phyloP scores from a whole-genome alignment of 2,888 invertebrate species.

The Drosophila anomalata region DNA sequence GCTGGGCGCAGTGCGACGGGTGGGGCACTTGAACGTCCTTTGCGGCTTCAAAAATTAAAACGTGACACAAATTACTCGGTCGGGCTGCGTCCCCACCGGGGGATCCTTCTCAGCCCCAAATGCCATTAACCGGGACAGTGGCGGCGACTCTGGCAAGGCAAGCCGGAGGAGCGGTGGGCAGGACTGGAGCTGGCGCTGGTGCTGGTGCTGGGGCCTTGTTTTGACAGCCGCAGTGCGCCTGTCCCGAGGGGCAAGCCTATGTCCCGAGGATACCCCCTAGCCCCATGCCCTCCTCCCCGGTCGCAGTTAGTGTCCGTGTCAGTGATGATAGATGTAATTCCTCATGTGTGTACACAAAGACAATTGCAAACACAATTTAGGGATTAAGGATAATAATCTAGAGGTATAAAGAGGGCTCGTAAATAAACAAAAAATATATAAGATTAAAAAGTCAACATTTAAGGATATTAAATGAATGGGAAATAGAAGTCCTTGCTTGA shows the following conservation, averaged over 20 bases:
- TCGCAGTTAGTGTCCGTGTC: constrained; percentile 25
- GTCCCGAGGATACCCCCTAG: background rate
- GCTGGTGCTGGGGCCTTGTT: constrained; percentile 10
- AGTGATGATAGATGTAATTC: constrained; percentile 38
- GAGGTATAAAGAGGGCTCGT: background rate
- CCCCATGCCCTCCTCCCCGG: background rate
- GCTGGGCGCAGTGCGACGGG: constrained; percentile 2
- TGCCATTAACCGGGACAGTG: constrained; percentile 59
- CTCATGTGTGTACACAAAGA: constrained; percentile 26
- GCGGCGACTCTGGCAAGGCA: constrained; percentile 1
- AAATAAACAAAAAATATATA: background rate
- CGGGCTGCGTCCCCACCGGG: constrained; percentile 17
- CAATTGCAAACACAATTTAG: background rate
- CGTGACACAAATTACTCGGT: constrained; percentile 73
- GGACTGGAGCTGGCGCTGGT: background rate
- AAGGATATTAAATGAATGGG: background rate
- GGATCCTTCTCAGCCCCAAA: constrained; percentile 42
- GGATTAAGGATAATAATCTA: background rate
- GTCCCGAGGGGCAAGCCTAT: constrained; percentile 50
- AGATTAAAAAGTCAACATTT: background rate
- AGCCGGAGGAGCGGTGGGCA: no score
- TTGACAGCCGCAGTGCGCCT: constrained; percentile 66
- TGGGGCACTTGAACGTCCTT: constrained; percentile 51
- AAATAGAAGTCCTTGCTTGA: background rate
- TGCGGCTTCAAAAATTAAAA: constrained; percentile 73